Evolutionary conservation across 2,888 invertebrate genomes (phyloP).

Genomic region (Deroplatys truncata): DNA sequence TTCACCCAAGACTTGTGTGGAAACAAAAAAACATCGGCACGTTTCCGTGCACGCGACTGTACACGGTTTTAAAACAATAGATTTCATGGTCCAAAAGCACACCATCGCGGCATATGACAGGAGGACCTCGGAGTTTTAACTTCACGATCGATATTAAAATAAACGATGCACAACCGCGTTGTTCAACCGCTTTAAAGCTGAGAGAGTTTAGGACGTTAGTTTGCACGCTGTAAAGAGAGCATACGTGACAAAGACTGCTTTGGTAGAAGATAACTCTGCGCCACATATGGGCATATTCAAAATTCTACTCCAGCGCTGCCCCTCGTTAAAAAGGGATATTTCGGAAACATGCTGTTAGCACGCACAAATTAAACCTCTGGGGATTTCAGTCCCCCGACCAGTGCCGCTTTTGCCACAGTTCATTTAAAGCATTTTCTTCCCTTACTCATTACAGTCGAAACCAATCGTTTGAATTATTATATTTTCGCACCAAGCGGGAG

Average conservation of each 20-base stretch:
- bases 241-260: background rate
- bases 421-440: background rate
- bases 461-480: background rate
- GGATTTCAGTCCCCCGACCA: background rate
- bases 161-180: background rate
- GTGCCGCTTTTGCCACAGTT: background rate
- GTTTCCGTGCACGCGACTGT: no score
- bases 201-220: background rate
- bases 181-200: background rate
- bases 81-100: no score
- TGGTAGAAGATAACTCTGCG: background rate
- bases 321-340: background rate
- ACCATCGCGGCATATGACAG: no score
- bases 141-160: no score
- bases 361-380: background rate
- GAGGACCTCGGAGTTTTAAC: no score
- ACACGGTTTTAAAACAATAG: no score
- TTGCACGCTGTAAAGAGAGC: background rate
- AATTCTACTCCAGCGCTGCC: background rate
- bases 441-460: background rate
- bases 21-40: no score
- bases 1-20: no score
- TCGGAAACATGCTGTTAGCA: background rate
- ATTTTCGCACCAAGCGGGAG: background rate
- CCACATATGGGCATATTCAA: background rate